These are phyloP conservation scores for Thera obeliscata DNA, from an alignment of 2,888 invertebrate species.

Conservation along the genomic window DNA sequence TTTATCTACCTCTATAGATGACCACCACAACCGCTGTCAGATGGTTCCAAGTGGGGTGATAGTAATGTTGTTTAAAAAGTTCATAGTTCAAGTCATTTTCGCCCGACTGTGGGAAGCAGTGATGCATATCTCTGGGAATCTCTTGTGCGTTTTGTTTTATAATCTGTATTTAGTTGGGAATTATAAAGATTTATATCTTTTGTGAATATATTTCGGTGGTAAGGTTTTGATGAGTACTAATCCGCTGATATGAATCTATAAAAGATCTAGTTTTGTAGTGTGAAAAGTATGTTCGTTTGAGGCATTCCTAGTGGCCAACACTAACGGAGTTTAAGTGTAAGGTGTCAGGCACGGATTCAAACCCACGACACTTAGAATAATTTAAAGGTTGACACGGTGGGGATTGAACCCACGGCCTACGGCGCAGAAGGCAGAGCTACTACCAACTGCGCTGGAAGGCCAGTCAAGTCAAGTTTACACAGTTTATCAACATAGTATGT, in stretches of 20 bases:
- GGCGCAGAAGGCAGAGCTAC: too few species aligned
- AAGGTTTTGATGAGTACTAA: background rate
- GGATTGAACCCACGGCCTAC: too few species aligned
- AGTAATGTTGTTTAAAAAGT: conserved; percentile 27
- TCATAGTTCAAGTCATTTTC: conserved; percentile 48
- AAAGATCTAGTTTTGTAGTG: background rate
- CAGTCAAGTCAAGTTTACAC: too few species aligned
- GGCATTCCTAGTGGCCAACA: too few species aligned
- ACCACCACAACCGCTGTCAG: conserved; percentile 25
- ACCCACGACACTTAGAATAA: too few species aligned
- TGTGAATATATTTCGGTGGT: conserved; percentile 7
- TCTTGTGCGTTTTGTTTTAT: conserved; percentile 24
- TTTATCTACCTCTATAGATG: background rate
- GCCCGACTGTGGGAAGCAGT: conserved; percentile 30
- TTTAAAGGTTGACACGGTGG: too few species aligned
- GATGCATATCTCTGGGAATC: conserved; percentile 37
- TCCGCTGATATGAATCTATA: background rate
- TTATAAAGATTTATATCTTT: conserved; percentile 15
- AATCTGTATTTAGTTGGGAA: conserved; percentile 18
- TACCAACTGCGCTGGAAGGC: too few species aligned
- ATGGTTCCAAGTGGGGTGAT: conserved; percentile 12
- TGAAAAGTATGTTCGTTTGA: too few species aligned
- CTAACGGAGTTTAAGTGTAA: too few species aligned
- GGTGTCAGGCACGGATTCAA: too few species aligned
- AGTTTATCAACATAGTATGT: too few species aligned